Base-by-base conservation (phyloP, 2,888 invertebrate species). In the Pristionchus entomophagus region DNA sequence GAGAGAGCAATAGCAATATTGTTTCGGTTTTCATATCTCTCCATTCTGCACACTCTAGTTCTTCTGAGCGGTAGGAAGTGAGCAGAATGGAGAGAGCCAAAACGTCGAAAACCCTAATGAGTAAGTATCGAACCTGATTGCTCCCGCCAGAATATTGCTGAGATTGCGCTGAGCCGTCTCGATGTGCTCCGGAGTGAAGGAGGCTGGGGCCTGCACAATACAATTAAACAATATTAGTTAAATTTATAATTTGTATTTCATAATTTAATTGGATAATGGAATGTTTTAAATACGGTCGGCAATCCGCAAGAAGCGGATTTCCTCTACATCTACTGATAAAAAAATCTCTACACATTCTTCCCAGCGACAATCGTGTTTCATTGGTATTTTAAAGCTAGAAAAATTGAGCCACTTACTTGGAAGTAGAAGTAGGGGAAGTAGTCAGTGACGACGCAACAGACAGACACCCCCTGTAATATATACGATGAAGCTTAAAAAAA, bases 341-440 rank as follows among this genome's bases (percentile, higher is more conserved):
- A n/a, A n/a, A n/a, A n/a, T n/a, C n/a, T n/a, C n/a, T n/a, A n/a
- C n/a, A n/a, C n/a, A n/a, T n/a, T n/a, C n/a, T n/a, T n/a, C n/a
- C n/a, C n/a, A n/a, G n/a, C n/a, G n/a, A n/a, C n/a, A n/a, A n/a
- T n/a, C n/a, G n/a, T n/a, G n/a, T n/a, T n/a, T n/a, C n/a, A 45
- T 10, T 45, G 6, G n/a, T n/a, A n/a, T n/a, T n/a, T n/a, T n/a
- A 29, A 38, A 12, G n/a, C 49, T 22, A 8, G 38, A 32, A 19
- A 19, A 6, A 56, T 19, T 38, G n/a, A 53, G 26, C 4, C 53
- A 8, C 35, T n/a, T 51, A 89, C 96, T 83, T 96, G 96, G 0
- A 97, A 96, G 95, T 96, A 99, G 93, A 99, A 97, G 94, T 99
- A 99, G 0, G 99, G 98, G 85, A 96, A 96, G 94, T 98, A 99